A percentile compares a stretch with the other conserved stretches of the same genome.
Conservation (phyloP, 2,113 vertebrate genomes). For the Sclerurus mexicanus region DNA sequence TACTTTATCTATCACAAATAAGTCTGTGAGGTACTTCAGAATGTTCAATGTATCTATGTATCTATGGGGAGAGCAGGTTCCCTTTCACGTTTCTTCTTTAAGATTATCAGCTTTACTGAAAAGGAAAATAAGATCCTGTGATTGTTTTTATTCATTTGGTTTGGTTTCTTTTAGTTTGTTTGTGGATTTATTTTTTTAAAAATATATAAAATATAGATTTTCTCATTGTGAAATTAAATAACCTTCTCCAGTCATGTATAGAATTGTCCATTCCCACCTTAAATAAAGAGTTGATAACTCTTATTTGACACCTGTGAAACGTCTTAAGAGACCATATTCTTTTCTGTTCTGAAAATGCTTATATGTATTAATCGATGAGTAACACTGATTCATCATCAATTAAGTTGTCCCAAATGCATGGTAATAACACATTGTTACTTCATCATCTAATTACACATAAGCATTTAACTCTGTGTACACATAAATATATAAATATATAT, state of each 20-base stretch:
- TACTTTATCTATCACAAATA: not conserved
- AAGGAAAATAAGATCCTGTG: not conserved
- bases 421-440: not conserved
- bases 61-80: not conserved
- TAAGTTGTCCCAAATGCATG: not conserved
- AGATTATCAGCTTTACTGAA: not conserved
- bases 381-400: not conserved
- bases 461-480: not conserved
- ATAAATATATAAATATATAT: not conserved
- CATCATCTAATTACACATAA: accelerated
- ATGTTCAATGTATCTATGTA: not conserved
- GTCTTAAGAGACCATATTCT: not conserved
- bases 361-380: not conserved
- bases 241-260: not conserved
- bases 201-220: not conserved
- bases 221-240: not conserved
- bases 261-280: not conserved
- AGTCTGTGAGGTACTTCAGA: not conserved
- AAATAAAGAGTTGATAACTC: not conserved
- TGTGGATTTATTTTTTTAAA: not conserved
- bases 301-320: not conserved
- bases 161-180: not conserved
- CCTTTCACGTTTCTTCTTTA: not conserved
- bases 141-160: not conserved
- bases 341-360: not conserved